Base-by-base conservation (phyloP, 2,888 invertebrate genomes). In the Anticlea derivata region DNA sequence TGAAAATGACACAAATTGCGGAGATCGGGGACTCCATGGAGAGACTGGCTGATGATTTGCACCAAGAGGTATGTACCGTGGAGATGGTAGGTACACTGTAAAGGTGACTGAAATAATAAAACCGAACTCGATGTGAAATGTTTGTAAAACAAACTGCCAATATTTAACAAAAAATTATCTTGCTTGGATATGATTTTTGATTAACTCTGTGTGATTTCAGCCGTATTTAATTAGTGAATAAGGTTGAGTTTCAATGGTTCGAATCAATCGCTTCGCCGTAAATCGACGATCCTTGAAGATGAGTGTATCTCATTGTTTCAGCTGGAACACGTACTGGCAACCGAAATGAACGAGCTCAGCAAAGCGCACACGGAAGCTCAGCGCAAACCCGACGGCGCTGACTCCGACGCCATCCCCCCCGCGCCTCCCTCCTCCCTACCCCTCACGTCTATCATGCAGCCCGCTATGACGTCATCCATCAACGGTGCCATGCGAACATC, bases 21-120 rank as follows among this genome's bases (percentile, higher is more conserved):
- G 96, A 96, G 83, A 96, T 97, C 30, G 96, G 95, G 0, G 95
- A 95, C 69, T 94, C 95, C 67, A 96, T 97, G 96, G 94, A 95
- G 73, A 93, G 95, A 63, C 91, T 97, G 2, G 96, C 96, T 1
- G 95, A 95, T 70, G 96, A 96, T 78, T 81, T 96, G 47, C 95
- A 96, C 75, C 94, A 95, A 12, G 96, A 97, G 92, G 94, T 94
- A 64, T 6, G 50, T 37, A n/a, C n/a, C n/a, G n/a, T n/a, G n/a
- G n/a, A n/a, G n/a, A n/a, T n/a, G n/a, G n/a, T n/a, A n/a, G n/a
- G n/a, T n/a, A n/a, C n/a, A n/a, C n/a, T n/a, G n/a, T n/a, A n/a
- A n/a, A n/a, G n/a, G n/a, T n/a, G n/a, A n/a, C n/a, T n/a, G n/a
- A n/a, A n/a, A n/a, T n/a, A n/a, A n/a, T n/a, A n/a, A n/a, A n/a